A percentile compares a stretch with the other conserved stretches of the same genome.
phyloP scores from a whole-genome alignment of 1,140 invertebrate species.

The Cyclargus thomasi region DNA sequence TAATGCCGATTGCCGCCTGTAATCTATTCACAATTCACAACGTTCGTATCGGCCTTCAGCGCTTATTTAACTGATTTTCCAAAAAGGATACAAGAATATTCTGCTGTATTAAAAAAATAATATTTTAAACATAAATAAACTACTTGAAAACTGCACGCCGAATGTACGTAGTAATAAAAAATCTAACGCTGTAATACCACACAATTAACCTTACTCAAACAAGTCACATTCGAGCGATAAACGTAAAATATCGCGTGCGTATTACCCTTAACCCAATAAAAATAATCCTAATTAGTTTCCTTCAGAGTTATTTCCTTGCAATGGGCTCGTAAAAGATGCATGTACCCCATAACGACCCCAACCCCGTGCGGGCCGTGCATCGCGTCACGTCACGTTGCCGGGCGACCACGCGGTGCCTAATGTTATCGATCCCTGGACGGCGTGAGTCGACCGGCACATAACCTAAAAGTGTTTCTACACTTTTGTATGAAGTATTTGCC shows the following conservation, averaged over 20 bases:
- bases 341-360: constrained; percentile 10
- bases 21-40: background rate
- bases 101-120: no score
- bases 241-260: background rate
- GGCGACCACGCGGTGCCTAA: constrained; percentile 42
- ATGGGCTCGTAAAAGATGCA: constrained; percentile 12
- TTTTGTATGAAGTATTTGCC: no score
- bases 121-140: no score
- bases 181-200: no score
- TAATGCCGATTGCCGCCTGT: constrained; percentile 1
- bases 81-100: no score
- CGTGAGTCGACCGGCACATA: constrained; percentile 17
- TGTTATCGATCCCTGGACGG: constrained; percentile 42
- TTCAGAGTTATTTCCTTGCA: constrained; percentile 4
- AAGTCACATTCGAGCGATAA: background rate
- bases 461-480: no score
- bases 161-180: no score
- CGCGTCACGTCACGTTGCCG: constrained; percentile 32
- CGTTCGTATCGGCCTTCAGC: background rate
- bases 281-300: constrained; percentile 13
- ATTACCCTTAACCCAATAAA: background rate
- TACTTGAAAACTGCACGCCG: no score
- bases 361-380: constrained; percentile 23
- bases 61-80: background rate
- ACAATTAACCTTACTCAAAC: background rate